phyloP scores from a whole-genome alignment of 2,797 vertebrate genomes.

The Oreochromis grahami region DNA sequence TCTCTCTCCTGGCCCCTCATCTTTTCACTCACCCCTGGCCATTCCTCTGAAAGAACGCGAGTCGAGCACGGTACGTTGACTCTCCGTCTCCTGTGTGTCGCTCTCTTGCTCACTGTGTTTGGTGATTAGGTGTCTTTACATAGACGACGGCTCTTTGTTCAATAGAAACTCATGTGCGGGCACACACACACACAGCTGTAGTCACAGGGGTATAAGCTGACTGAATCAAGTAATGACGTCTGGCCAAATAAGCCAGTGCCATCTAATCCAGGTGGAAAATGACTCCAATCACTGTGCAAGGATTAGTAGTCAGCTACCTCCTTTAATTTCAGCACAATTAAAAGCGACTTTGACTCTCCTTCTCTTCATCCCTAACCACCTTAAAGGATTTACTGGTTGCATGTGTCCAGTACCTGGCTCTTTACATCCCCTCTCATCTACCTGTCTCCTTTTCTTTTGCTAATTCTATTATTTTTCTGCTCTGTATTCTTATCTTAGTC shows the following conservation, averaged over 20 bases:
- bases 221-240: constrained; percentile 72
- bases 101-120: constrained; percentile 34
- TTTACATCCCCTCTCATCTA: constrained; percentile 13
- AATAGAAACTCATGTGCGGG: constrained; percentile 41
- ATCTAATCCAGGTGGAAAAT: constrained; percentile 79
- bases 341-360: constrained; percentile 77
- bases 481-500: neutral
- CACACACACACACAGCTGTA: constrained; percentile 48
- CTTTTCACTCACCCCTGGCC: constrained; percentile 62
- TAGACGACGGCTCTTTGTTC: constrained; percentile 35
- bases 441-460: neutral
- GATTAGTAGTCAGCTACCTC: constrained; percentile 70
- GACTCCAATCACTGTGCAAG: constrained; percentile 65
- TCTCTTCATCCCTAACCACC: constrained; percentile 30
- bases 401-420: constrained; percentile 28
- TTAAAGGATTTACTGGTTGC: constrained; percentile 54
- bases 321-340: constrained; percentile 83
- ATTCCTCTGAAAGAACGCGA: constrained; percentile 85
- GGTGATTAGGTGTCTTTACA: constrained; percentile 63
- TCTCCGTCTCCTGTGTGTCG: constrained; percentile 13
- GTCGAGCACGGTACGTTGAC: constrained; percentile 87
- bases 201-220: constrained; percentile 41
- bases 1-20: constrained; percentile 67
- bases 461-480: constrained; percentile 4
- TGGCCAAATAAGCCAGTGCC: constrained; percentile 67